Evolutionary conservation across 2,888 invertebrate species (phyloP).

Genomic region (Schizaphis graminum): DNA sequence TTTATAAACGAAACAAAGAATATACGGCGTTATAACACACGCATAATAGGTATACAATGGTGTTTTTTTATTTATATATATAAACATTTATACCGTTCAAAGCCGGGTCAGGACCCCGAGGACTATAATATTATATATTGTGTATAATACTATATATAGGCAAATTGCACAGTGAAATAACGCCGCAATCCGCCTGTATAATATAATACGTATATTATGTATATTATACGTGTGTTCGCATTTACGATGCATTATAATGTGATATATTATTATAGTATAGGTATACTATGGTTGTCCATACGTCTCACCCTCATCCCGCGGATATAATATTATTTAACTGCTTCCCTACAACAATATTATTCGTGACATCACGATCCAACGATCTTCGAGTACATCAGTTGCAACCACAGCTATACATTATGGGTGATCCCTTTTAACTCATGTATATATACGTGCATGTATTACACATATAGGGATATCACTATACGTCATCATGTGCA

Average conservation of each 20-base stretch:
- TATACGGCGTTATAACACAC: neutral
- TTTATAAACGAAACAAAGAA: constrained; percentile 43
- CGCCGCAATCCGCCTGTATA: neutral
- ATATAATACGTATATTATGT: neutral
- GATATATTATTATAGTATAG: neutral
- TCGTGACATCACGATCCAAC: neutral
- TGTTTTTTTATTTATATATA: neutral
- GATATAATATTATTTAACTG: neutral
- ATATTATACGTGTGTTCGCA: neutral
- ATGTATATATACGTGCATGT: neutral
- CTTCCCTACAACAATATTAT: neutral
- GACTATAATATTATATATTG: neutral
- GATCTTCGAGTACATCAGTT: neutral
- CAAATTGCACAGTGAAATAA: neutral
- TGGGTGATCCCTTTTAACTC: neutral
- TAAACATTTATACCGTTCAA: neutral
- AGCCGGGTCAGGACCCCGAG: constrained; percentile 11
- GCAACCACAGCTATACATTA: neutral
- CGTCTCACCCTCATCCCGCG: neutral
- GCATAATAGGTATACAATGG: constrained; percentile 3
- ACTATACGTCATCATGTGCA: neutral
- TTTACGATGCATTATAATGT: neutral
- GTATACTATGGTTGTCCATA: neutral
- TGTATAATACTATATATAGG: neutral
- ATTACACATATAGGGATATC: neutral